Base-by-base conservation (phyloP, 2,888 invertebrate genomes). In the Linnaemya vulpina region DNA sequence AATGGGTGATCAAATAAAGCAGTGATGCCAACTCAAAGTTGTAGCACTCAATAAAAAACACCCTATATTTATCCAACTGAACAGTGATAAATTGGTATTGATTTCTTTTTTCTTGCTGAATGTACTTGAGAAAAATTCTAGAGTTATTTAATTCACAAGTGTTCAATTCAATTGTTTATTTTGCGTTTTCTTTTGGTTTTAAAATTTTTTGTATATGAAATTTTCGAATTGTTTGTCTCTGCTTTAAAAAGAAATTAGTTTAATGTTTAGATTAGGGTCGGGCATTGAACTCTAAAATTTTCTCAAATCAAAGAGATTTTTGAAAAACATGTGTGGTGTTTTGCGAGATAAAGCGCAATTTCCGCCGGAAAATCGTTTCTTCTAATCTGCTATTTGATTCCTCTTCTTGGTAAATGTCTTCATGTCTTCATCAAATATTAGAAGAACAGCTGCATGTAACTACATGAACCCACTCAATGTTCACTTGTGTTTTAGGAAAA, bases 221-320 rank as follows among this genome's bases (percentile, higher is more conserved):
- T n/a, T n/a, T n/a, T n/a, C n/a, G n/a, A n/a, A n/a, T n/a, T 30
- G 5, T 30, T 30, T 30, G 2, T 3, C 5, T 30, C 5, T 30
- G 30, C 30, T 30, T 30, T 30, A 13, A 53, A 3, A 17, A 49
- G 15, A 51, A 20, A 20, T 49, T 51, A 20, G 11, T 51, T 25
- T 58, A 40, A 63, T 71, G 15, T 80, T 68, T 55, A 25, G 58
- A 71, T 55, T 63, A 70, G 51, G 68, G 58, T 17, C 74, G 83
- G 83, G 15, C 79, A 75, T 63, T 83, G 78, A 83, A 83, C 74
- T 77, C 20, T 25, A 58, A 38, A 65, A 43, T 78, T 60, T 22
- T 53, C 60, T 53, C 13, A 43, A 17, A 38, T 60, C 40, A 76
- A 46, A 60, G 4, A 74, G 46, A 17, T 60, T 9, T 30, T 30